phyloP scores from a whole-genome alignment of 1,140 invertebrate genomes.

The Campoletis sonorensis region DNA sequence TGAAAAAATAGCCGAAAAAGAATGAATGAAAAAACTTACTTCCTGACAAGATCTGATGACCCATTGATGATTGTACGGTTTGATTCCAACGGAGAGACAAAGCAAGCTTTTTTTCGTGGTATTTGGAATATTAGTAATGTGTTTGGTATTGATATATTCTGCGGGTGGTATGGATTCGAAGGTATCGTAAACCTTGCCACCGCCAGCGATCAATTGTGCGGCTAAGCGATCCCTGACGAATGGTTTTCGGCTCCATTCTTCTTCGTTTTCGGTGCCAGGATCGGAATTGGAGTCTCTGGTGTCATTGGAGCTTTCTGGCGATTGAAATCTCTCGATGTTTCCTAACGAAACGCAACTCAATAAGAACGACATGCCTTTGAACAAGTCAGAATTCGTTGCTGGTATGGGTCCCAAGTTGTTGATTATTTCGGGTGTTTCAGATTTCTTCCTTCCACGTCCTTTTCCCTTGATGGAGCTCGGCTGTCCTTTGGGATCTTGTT shows the following conservation, averaged over 20 bases:
- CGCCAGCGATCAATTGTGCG: constrained; percentile 77
- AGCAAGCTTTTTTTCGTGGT: constrained; percentile 79
- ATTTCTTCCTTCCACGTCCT: constrained; percentile 56
- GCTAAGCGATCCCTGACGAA: constrained; percentile 79
- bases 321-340: constrained; percentile 61
- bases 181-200: constrained; percentile 77
- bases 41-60: constrained; percentile 76
- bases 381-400: constrained; percentile 71
- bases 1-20: background rate
- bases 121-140: constrained; percentile 79
- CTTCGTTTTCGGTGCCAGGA: constrained; percentile 73
- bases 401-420: constrained; percentile 77
- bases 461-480: constrained; percentile 64
- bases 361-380: constrained; percentile 77
- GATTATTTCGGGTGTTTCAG: constrained; percentile 71
- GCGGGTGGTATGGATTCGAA: constrained; percentile 78
- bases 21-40: constrained; percentile 52
- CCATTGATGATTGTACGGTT: constrained; percentile 77
- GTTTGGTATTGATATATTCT: constrained; percentile 76
- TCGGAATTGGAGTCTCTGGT: constrained; percentile 60
- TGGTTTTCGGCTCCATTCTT: constrained; percentile 74
- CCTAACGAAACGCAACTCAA: constrained; percentile 75
- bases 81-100: constrained; percentile 78
- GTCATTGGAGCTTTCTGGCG: constrained; percentile 30
- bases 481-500: constrained; percentile 57